Base-by-base conservation (phyloP, 2,888 invertebrate species). In the Ceriagrion tenellum region DNA sequence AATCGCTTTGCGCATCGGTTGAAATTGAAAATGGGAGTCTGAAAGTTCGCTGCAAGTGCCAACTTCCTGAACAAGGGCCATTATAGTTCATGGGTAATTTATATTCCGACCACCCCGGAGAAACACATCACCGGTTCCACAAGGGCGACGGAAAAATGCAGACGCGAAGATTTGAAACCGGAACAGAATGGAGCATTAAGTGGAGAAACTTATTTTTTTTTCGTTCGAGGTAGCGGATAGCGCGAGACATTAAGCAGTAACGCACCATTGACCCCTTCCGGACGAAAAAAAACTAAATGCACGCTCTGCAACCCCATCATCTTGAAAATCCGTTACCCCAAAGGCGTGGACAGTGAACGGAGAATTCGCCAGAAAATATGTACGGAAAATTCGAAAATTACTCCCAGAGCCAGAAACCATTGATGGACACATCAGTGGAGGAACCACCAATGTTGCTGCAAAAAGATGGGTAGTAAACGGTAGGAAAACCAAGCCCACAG, bases 201-300 rank as follows among this genome's bases (percentile, higher is more conserved):
- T 55, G 89, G n/a, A 4, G 55, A 89, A 55, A 47, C 40, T 47
- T 23, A 26, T 47, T 55, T 47, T 47, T 55, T 55, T 26, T 89
- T 55, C 89, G 35, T 0, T 35, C n/a, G 18, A 55, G 8, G 55
- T 47, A 55, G 89, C 55, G 89, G 89, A 89, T 55, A 47, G 23
- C 55, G 26, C 8, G 89, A 55, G 26, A 47, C 55, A 55, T 89
- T 89, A n/a, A 55, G 55, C 47, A 55, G 89, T 89, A 89, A 47
- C 89, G 89, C 89, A 55, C 89, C 89, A 89, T n/a, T 89, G 89
- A 47, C 55, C 55, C 55, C 55, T 55, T 55, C 55, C 55, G 8
- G 89, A 16, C n/a, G 59, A 20, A 89, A 89, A 89, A 89, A 89
- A 47, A 1, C 26, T 55, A 55, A 55, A 81, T 81, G 55, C 55